A percentile compares a stretch with the other conserved stretches of the same genome.
These are phyloP conservation scores for Bombyx mori DNA, from an alignment of 1,140 invertebrate genomes.

Conservation along the genomic window DNA sequence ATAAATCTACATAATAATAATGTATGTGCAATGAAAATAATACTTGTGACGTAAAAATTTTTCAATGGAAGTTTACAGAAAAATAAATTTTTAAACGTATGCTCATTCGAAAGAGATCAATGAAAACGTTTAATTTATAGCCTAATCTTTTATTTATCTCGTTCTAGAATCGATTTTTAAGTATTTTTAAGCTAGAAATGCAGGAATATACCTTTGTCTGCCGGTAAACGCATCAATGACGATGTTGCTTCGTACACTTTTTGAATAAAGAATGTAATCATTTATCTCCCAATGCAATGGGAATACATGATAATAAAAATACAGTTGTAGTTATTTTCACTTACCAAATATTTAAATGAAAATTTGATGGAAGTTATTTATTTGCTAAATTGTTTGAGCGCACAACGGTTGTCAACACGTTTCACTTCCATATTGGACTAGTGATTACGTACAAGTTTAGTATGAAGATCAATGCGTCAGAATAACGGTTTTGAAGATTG, in stretches of 20 bases:
- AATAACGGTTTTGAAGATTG: no score
- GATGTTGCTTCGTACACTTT: slow-evolving; percentile 6
- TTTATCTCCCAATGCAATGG: neutral
- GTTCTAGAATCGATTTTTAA: slow-evolving; percentile 2
- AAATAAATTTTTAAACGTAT: no score
- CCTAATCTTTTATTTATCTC: neutral
- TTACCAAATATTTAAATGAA: slow-evolving; percentile 43
- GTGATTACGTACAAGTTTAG: slow-evolving; percentile 21
- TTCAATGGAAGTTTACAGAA: no score
- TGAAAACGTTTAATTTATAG: neutral
- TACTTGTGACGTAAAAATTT: no score
- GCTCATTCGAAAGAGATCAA: neutral
- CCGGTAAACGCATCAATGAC: slow-evolving; percentile 22
- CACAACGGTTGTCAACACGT: slow-evolving; percentile 57
- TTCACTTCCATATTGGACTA: slow-evolving; percentile 62
- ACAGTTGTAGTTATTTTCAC: slow-evolving; percentile 26
- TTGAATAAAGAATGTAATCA: no score
- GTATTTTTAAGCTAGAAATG: slow-evolving; percentile 12
- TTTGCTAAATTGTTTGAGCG: slow-evolving; percentile 48
- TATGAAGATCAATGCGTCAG: no score
- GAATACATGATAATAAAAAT: neutral
- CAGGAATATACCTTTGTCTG: slow-evolving; percentile 17
- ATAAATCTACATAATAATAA: no score
- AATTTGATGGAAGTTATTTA: slow-evolving; percentile 51
- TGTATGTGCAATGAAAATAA: no score